phyloP scores from a whole-genome alignment of 2,888 invertebrate species.

The Parelbella ahira region DNA sequence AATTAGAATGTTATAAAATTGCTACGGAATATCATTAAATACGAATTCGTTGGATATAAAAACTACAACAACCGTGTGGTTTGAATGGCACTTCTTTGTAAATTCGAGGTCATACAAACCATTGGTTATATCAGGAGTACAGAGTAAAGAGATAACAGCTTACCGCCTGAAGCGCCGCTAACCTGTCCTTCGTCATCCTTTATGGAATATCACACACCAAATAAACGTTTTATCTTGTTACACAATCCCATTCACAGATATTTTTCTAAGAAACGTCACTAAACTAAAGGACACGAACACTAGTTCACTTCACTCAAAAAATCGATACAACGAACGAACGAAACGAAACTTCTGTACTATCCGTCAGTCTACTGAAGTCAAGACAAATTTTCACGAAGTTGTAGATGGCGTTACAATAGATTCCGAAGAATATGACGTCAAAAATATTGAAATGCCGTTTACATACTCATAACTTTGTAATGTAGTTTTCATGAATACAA shows the following conservation, averaged over 20 bases:
- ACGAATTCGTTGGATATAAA: constrained; percentile 2
- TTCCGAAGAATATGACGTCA: constrained; percentile 54
- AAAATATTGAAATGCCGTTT: constrained; percentile 30
- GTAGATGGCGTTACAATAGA: constrained; percentile 56
- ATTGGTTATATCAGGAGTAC: constrained; percentile 58
- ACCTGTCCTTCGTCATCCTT: constrained; percentile 97
- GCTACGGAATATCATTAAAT: background rate
- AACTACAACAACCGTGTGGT: constrained; percentile 38
- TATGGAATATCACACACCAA: constrained; percentile 84
- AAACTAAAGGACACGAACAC: constrained; percentile 86
- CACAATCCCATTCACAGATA: constrained; percentile 89
- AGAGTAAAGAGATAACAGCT: constrained; percentile 69
- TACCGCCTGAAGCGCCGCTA: constrained; percentile 97
- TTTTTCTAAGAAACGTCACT: constrained; percentile 86
- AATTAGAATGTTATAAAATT: constrained; percentile 23
- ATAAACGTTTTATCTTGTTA: constrained; percentile 83
- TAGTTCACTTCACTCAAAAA: constrained; percentile 86
- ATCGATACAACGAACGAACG: constrained; percentile 88
- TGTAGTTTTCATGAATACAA: background rate
- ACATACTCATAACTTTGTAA: constrained; percentile 4
- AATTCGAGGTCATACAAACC: constrained; percentile 71
- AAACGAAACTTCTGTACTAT: constrained; percentile 78
- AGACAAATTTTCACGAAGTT: constrained; percentile 46
- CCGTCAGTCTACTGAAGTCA: constrained; percentile 62
- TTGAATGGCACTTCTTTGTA: constrained; percentile 53